Percentiles rank a stretch among this genome's conserved stretches.
These are phyloP conservation scores for Aleiodes alternator DNA, from an alignment of 2,888 invertebrate species.

Conservation along the genomic window DNA sequence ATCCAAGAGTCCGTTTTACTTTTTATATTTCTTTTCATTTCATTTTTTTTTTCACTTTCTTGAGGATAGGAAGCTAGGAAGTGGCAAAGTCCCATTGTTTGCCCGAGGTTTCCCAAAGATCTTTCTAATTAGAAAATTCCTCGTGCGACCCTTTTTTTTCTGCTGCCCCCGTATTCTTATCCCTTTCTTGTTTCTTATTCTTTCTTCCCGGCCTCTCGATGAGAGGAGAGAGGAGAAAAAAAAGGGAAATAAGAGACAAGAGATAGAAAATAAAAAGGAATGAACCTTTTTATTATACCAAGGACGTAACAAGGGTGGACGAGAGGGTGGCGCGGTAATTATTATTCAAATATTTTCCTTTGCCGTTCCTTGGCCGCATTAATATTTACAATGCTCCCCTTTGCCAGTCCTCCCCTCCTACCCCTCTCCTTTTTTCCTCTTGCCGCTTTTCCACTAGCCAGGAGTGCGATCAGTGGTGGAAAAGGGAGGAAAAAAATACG, in stretches of 20 bases:
- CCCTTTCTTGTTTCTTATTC: conserved; percentile 49
- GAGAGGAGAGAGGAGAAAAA: conserved; percentile 55
- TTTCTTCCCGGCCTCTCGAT: conserved; percentile 49
- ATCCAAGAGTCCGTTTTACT: conserved; percentile 45
- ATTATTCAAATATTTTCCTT: conserved; percentile 73
- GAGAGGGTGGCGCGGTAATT: conserved; percentile 60
- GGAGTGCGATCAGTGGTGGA: conserved; percentile 30
- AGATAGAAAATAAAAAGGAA: conserved; percentile 34
- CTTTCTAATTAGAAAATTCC: conserved; percentile 73
- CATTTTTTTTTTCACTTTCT: conserved; percentile 42
- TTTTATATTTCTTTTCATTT: conserved; percentile 24
- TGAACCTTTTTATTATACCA: conserved; percentile 55
- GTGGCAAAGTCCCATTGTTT: conserved; percentile 60
- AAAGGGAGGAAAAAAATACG: conserved; percentile 32
- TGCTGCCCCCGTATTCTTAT: conserved; percentile 56
- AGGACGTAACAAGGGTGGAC: conserved; percentile 60
- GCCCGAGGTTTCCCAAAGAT: conserved; percentile 60
- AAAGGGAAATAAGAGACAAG: conserved; percentile 19
- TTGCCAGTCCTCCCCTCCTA: conserved; percentile 9
- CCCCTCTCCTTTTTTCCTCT: too few relatives aligned
- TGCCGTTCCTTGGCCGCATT: conserved; percentile 61
- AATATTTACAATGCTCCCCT: conserved; percentile 68
- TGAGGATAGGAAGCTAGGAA: conserved; percentile 42
- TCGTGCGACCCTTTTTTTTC: conserved; percentile 59
- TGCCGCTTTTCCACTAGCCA: not conserved